Conservation (phyloP, 2,797 vertebrate species). For the Pseudochaenichthys georgianus region DNA sequence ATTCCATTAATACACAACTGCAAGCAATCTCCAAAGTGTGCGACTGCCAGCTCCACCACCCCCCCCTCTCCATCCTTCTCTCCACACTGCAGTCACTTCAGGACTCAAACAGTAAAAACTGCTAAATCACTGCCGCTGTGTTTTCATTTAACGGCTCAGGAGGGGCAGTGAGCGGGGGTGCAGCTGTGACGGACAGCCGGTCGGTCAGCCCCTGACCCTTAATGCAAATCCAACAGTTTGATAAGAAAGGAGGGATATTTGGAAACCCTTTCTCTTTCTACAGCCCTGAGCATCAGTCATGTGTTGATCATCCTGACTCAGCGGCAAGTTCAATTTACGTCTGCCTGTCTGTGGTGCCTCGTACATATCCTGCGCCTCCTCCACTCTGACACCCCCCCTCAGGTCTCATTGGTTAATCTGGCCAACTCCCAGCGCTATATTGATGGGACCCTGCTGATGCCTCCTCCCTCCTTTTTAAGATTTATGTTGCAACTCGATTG, state of each 20-base stretch:
- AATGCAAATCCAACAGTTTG: slow-evolving; percentile 41
- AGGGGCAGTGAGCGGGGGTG: slow-evolving; percentile 40
- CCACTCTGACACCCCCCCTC: slow-evolving; percentile 15
- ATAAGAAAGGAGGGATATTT: slow-evolving; percentile 2
- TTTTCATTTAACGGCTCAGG: slow-evolving; percentile 47
- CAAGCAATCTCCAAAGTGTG: slow-evolving; percentile 54
- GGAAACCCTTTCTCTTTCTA: slow-evolving; percentile 11
- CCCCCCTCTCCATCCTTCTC: neutral
- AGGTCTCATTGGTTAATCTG: slow-evolving; percentile 62
- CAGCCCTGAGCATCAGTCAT: slow-evolving; percentile 16
- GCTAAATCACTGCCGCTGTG: slow-evolving; percentile 67
- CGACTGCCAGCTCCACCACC: slow-evolving; percentile 42
- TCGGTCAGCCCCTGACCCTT: slow-evolving; percentile 48
- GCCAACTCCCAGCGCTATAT: slow-evolving; percentile 58
- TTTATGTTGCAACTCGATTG: slow-evolving; percentile 76
- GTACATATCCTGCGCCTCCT: slow-evolving; percentile 29
- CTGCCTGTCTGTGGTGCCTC: neutral
- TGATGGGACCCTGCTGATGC: slow-evolving; percentile 69
- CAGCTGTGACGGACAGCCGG: slow-evolving; percentile 51
- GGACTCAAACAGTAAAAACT: slow-evolving; percentile 60
- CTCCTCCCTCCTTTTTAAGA: slow-evolving; percentile 62
- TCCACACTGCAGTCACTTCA: slow-evolving; percentile 48
- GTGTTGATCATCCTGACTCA: slow-evolving; percentile 41
- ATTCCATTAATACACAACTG: slow-evolving; percentile 64
- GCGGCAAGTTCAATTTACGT: slow-evolving; percentile 38